These are phyloP conservation scores for Drosophila mauritiana DNA, from an alignment of 1,140 invertebrate genomes.

Conservation along the genomic window DNA sequence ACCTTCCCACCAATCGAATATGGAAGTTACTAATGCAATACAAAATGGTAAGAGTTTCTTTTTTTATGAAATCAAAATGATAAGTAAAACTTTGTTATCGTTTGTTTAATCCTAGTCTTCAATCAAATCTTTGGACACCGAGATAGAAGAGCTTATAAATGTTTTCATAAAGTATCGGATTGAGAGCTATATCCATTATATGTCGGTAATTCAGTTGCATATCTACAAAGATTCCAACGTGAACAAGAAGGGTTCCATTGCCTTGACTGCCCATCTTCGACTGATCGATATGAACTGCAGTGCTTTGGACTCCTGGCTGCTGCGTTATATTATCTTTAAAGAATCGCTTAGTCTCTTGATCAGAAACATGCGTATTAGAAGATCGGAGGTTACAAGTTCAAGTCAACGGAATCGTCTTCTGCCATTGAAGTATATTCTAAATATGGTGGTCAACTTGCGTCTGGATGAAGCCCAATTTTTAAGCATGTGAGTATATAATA, in stretches of 20 bases:
- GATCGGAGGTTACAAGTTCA: constrained; percentile 1
- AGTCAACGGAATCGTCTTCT: constrained; percentile 23
- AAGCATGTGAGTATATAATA: constrained; percentile 29
- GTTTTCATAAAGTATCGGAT: constrained; percentile 30
- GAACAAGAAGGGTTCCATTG: background rate
- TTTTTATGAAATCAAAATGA: too few relatives aligned
- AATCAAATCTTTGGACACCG: constrained; percentile 18
- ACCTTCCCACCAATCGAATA: constrained; percentile 46
- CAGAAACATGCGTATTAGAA: constrained; percentile 22
- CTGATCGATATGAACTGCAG: constrained; percentile 20
- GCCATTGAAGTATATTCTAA: constrained; percentile 26
- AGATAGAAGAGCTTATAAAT: constrained; percentile 32
- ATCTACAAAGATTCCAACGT: constrained; percentile 4
- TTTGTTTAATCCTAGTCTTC: constrained; percentile 1
- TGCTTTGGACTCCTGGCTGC: constrained; percentile 41
- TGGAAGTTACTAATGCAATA: constrained; percentile 55
- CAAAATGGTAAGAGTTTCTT: constrained; percentile 32
- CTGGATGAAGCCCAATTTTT: constrained; percentile 36
- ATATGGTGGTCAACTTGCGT: constrained; percentile 26
- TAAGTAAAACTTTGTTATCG: too few relatives aligned
- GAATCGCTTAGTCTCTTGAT: constrained; percentile 27
- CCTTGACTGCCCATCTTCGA: constrained; percentile 27
- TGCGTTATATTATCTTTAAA: constrained; percentile 35
- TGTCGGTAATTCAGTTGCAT: constrained; percentile 45
- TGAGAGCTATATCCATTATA: constrained; percentile 20